Conservation (phyloP, 2,797 vertebrate species). For the Myotis daubentonii region DNA sequence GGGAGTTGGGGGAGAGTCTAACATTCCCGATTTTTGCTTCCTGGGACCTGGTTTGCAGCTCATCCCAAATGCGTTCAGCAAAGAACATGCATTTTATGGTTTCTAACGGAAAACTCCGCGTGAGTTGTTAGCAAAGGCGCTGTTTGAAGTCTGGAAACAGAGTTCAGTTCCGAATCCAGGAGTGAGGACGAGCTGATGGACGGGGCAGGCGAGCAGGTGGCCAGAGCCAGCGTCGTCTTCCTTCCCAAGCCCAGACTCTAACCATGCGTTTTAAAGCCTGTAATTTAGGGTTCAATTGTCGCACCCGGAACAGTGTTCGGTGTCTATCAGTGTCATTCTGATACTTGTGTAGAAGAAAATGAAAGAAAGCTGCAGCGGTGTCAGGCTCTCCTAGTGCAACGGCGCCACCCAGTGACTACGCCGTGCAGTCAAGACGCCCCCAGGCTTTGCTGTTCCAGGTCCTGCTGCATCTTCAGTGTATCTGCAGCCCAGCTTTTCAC, state of each 20-base stretch:
- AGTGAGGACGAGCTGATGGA: not conserved
- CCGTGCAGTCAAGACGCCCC: not conserved
- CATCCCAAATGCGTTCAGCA: not conserved
- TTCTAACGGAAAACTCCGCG: not conserved
- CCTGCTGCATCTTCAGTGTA: not conserved
- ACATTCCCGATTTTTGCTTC: not conserved
- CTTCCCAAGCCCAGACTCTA: not conserved
- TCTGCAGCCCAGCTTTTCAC: not conserved
- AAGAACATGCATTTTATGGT: not conserved
- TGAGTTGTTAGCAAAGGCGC: not conserved
- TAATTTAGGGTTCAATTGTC: constrained; percentile 1
- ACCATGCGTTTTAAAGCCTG: not conserved
- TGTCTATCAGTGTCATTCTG: not conserved
- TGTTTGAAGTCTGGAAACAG: not conserved
- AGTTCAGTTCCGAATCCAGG: not conserved
- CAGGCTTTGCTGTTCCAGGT: not conserved
- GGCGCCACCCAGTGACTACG: constrained; percentile 64
- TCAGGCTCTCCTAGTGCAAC: constrained; percentile 23
- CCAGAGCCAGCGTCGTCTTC: constrained; percentile 13
- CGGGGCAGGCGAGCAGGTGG: not conserved
- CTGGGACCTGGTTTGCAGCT: not conserved
- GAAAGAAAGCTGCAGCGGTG: not conserved
- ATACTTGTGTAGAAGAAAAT: not conserved
- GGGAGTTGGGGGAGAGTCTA: not conserved
- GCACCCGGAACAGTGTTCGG: not conserved